Percentiles rank a stretch among this genome's conserved stretches.
Evolutionary conservation across 1,140 invertebrate species (phyloP).

Genomic region (Stratiolaelaps scimitus): DNA sequence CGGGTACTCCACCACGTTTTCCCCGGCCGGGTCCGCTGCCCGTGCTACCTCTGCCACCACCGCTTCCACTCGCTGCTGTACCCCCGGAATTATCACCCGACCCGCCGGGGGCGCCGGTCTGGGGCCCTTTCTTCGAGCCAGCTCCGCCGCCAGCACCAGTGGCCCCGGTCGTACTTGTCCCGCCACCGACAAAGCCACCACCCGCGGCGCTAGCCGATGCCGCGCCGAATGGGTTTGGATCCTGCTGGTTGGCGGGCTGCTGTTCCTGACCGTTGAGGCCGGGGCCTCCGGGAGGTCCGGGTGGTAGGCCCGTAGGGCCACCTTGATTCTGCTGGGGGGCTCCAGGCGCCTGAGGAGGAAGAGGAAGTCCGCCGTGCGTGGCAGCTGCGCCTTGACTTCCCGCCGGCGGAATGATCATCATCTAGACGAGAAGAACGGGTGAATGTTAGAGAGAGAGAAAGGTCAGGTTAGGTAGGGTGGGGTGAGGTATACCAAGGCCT

Average conservation of each 20-base stretch:
- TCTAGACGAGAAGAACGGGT: not conserved
- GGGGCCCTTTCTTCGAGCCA: too few species aligned
- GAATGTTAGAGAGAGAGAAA: too few species aligned
- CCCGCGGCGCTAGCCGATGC: too few species aligned
- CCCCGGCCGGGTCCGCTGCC: too few species aligned
- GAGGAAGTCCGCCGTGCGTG: slow-evolving; percentile 1
- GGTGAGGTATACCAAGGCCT: too few species aligned
- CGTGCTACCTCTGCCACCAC: slow-evolving; percentile 1
- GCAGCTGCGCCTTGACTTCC: not conserved
- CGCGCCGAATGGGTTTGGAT: slow-evolving; percentile 12
- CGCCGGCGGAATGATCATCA: slow-evolving; percentile 21
- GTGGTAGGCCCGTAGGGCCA: not conserved
- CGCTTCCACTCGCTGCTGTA: slow-evolving; percentile 1
- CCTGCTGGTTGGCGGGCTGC: slow-evolving; percentile 20
- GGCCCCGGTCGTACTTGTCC: too few species aligned
- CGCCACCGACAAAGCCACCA: too few species aligned
- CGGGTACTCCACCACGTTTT: slow-evolving; percentile 23
- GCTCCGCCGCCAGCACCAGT: too few species aligned
- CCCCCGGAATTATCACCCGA: too few species aligned
- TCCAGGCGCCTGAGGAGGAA: slow-evolving; percentile 3
- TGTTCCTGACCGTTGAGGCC: slow-evolving; percentile 2
- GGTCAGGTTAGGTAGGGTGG: too few species aligned
- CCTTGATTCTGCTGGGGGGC: slow-evolving; percentile 5
- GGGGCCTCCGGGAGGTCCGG: not conserved
- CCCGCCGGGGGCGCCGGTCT: too few species aligned